Percentiles rank a stretch among this genome's conserved stretches.
Evolutionary conservation across 2,113 vertebrate genomes (phyloP).

Genomic region (Montifringilla adamsi): DNA sequence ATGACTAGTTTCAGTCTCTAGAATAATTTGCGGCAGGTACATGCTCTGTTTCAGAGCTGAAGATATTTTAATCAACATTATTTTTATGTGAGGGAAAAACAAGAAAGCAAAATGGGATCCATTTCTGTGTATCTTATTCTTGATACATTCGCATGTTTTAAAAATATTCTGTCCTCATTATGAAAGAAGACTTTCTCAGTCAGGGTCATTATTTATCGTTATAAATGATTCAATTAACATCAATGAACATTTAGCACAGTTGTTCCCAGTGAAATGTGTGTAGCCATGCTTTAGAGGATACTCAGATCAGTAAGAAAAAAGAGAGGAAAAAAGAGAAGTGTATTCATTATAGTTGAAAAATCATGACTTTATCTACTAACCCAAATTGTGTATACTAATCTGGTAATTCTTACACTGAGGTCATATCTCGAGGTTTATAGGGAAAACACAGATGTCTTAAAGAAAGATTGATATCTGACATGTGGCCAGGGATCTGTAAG

Average conservation of each 20-base stretch:
- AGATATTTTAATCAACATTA: not conserved
- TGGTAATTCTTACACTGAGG: not conserved
- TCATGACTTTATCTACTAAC: not conserved
- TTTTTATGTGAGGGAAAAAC: not conserved
- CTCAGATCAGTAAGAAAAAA: not conserved
- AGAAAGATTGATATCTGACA: not conserved
- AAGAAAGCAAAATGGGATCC: not conserved
- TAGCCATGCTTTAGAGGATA: not conserved
- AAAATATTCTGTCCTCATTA: not conserved
- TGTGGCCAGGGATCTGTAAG: not conserved
- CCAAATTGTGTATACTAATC: not conserved
- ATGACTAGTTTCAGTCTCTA: not conserved
- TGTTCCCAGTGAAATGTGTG: not conserved
- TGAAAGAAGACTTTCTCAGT: not conserved
- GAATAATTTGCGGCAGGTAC: not conserved
- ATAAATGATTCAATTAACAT: not conserved
- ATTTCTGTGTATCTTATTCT: not conserved
- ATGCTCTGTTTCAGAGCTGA: not conserved
- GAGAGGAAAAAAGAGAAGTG: not conserved
- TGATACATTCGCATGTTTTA: not conserved
- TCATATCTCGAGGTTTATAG: not conserved
- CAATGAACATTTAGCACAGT: not conserved
- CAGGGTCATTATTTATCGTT: not conserved
- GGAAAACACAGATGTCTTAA: not conserved
- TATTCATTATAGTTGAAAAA: not conserved